Conservation (phyloP, 2,797 vertebrate species). For the Heteromormyrus szaboi region DNA sequence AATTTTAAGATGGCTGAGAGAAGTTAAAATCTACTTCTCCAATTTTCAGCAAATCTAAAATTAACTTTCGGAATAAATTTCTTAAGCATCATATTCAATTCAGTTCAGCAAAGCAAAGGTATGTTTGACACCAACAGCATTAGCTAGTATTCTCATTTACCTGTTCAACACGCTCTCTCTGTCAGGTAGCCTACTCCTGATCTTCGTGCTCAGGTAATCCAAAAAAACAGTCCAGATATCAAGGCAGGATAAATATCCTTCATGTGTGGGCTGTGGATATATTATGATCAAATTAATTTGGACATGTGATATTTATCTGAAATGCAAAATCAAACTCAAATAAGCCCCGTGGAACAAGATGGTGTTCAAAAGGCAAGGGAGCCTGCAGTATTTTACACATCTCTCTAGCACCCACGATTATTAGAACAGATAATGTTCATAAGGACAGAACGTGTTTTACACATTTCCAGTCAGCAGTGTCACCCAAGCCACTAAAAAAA, state of each 20-base stretch:
- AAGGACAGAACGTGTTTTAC: not conserved
- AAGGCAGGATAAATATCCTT: conserved; percentile 96
- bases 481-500: not conserved
- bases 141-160: conserved; percentile 46
- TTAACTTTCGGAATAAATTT: not conserved
- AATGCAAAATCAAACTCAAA: not conserved
- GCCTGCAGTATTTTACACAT: not conserved
- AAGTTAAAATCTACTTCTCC: not conserved
- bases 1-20: not conserved
- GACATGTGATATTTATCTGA: not conserved
- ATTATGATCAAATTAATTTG: not conserved
- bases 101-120: not conserved
- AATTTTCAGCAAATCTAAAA: not conserved
- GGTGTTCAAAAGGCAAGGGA: not conserved
- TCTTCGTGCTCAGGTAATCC: conserved; percentile 95
- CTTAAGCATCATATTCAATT: not conserved
- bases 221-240: conserved; percentile 97
- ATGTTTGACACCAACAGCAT: not conserved
- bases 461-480: not conserved
- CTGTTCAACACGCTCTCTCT: conserved; percentile 88
- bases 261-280: conserved; percentile 79
- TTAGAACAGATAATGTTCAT: not conserved
- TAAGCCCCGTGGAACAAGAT: not conserved
- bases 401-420: not conserved
- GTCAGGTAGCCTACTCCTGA: conserved; percentile 87